Evolutionary conservation across 2,113 vertebrate genomes (phyloP).

Genomic region (Cololabis saira): DNA sequence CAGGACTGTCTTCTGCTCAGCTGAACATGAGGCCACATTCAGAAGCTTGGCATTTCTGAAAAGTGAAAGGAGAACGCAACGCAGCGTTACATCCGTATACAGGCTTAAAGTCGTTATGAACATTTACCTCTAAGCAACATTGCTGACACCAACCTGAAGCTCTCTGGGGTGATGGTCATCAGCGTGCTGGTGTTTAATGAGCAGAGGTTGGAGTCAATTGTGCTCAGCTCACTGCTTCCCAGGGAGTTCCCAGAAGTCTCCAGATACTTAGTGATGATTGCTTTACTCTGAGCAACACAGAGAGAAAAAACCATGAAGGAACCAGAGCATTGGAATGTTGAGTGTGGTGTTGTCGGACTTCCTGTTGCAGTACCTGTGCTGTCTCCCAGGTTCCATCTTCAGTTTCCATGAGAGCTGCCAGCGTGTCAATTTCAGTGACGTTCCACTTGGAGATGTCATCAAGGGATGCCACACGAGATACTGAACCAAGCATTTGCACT

Average conservation of each 20-base stretch:
- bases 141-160: slow-evolving; percentile 38
- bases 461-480: slow-evolving; percentile 65
- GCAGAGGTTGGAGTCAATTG: slow-evolving; percentile 75
- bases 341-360: neutral
- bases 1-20: slow-evolving; percentile 46
- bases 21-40: slow-evolving; percentile 49
- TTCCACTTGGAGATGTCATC: slow-evolving; percentile 70
- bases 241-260: slow-evolving; percentile 58
- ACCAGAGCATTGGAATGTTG: neutral
- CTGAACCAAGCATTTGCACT: slow-evolving; percentile 53
- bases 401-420: slow-evolving; percentile 60
- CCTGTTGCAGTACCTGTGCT: slow-evolving; percentile 48
- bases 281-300: slow-evolving; percentile 66
- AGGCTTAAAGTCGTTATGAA: neutral
- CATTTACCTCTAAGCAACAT: neutral
- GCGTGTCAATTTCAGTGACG: slow-evolving; percentile 64
- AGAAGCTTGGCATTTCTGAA: slow-evolving; percentile 43
- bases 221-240: slow-evolving; percentile 61
- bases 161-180: slow-evolving; percentile 43
- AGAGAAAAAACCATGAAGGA: neutral
- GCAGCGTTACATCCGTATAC: neutral
- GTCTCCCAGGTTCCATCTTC: slow-evolving; percentile 63
- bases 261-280: slow-evolving; percentile 74
- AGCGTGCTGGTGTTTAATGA: slow-evolving; percentile 56
- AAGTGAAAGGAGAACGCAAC: neutral